phyloP scores from a whole-genome alignment of 2,113 vertebrate genomes.

The Dicaeum eximium region DNA sequence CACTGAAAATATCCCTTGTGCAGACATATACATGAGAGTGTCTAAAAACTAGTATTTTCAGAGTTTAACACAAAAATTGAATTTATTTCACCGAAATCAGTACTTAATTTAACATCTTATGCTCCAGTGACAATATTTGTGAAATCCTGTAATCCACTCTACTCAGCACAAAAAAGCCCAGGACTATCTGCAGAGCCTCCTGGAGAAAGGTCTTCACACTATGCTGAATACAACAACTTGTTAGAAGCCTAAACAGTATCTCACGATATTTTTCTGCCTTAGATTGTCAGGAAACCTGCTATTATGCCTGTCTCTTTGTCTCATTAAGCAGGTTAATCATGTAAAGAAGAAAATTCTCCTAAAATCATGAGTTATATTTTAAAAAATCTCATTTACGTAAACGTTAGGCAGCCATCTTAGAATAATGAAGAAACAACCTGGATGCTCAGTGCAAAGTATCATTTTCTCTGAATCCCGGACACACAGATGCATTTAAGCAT shows the following conservation, averaged over 20 bases:
- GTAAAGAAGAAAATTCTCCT: background rate
- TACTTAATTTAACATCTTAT: background rate
- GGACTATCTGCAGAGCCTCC: background rate
- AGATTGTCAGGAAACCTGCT: background rate
- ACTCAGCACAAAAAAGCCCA: background rate
- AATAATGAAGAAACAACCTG: background rate
- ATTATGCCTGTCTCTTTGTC: background rate
- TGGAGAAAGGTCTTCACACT: fast-evolving
- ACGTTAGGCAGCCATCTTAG: background rate
- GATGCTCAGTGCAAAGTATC: background rate
- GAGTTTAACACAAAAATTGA: background rate
- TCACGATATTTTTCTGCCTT: background rate
- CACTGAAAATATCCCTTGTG: background rate
- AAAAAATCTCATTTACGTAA: background rate
- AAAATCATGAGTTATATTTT: background rate
- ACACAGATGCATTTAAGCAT: background rate
- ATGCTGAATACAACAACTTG: background rate
- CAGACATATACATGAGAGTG: background rate
- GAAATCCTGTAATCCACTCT: background rate
- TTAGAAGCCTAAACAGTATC: background rate
- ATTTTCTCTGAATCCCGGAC: background rate
- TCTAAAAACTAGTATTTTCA: background rate
- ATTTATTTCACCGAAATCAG: background rate
- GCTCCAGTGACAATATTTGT: background rate
- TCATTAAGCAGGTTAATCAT: background rate